Evolutionary conservation across 2,888 invertebrate genomes (phyloP).

Genomic region (Aradus depressus): DNA sequence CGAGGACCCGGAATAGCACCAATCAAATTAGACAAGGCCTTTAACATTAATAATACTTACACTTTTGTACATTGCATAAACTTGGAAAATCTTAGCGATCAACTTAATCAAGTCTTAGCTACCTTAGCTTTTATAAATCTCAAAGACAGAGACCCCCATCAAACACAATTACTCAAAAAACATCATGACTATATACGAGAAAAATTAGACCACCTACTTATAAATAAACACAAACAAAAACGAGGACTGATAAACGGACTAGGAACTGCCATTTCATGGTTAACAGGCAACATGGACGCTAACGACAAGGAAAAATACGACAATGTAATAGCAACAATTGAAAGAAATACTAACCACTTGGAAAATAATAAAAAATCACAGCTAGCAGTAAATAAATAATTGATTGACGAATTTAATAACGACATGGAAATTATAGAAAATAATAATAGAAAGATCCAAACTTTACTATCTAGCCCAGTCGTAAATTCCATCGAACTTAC

Average conservation of each 20-base stretch:
- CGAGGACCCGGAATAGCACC: constrained; percentile 6
- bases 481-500: background rate
- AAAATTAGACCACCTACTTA: constrained; percentile 6
- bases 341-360: constrained; percentile 11
- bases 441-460: background rate
- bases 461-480: background rate
- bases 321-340: constrained; percentile 9
- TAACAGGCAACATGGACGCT: constrained; percentile 17
- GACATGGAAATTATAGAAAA: constrained; percentile 10
- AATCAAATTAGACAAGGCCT: constrained; percentile 8
- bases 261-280: constrained; percentile 9
- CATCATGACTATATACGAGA: constrained; percentile 4
- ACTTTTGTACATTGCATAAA: constrained; percentile 4
- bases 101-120: background rate
- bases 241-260: constrained; percentile 8
- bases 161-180: background rate
- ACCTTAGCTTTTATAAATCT: background rate
- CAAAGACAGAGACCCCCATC: background rate
- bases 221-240: background rate
- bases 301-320: constrained; percentile 14
- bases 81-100: background rate
- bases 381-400: constrained; percentile 9
- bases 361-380: too few relatives aligned
- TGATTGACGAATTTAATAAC: constrained; percentile 12
- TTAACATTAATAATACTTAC: background rate